A percentile compares a stretch with the other conserved stretches of the same genome.
Conservation (phyloP, 1,140 invertebrate species). For the Conopomorpha cramerella region DNA sequence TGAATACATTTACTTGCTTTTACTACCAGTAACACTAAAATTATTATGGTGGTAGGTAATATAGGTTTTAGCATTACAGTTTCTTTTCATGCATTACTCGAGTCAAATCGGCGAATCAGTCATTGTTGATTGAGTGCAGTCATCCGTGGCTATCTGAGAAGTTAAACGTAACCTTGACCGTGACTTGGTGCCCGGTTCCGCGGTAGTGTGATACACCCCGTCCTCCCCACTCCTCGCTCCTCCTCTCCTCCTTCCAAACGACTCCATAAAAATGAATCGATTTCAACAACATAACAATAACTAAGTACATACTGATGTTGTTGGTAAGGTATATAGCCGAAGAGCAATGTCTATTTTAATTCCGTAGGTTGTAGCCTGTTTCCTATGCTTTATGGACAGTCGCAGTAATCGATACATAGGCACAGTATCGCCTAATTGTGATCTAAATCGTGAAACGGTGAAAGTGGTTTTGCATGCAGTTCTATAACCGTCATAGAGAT, state of each 20-base stretch:
- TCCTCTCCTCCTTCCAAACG: slow-evolving; percentile 17
- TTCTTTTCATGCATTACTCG: background rate
- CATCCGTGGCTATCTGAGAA: slow-evolving; percentile 11
- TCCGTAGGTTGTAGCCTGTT: background rate
- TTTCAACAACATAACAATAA: background rate
- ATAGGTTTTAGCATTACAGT: background rate
- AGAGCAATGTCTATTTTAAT: background rate
- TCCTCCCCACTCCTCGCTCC: slow-evolving; percentile 10
- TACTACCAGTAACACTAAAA: background rate
- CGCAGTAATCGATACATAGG: background rate
- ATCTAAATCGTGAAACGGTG: slow-evolving; percentile 21
- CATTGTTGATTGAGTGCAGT: slow-evolving; percentile 14
- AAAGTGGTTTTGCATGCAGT: slow-evolving; percentile 27
- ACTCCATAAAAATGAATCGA: slow-evolving; percentile 9
- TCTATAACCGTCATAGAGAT: slow-evolving; percentile 23
- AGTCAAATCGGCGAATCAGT: slow-evolving; percentile 2
- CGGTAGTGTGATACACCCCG: slow-evolving; percentile 13
- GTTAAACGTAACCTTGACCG: slow-evolving; percentile 31
- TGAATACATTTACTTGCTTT: background rate
- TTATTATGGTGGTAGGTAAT: background rate
- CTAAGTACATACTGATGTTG: background rate
- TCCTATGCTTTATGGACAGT: too few species aligned
- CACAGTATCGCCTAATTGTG: slow-evolving; percentile 3
- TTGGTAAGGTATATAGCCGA: background rate
- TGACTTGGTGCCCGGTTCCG: slow-evolving; percentile 18